phyloP scores from a whole-genome alignment of 2,888 invertebrate species.

The Ceramica pisi region DNA sequence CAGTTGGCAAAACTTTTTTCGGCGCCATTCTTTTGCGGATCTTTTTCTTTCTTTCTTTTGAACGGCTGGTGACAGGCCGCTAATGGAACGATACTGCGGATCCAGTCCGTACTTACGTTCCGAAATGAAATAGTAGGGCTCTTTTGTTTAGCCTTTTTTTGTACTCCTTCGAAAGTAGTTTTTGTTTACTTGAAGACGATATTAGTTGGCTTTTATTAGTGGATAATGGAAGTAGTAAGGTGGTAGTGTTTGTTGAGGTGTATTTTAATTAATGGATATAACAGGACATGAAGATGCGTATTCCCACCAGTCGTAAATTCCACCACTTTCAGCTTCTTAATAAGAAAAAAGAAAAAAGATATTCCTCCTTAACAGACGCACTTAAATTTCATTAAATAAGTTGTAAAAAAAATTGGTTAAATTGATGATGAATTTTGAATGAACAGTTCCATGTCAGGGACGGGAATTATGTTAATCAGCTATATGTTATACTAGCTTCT shows the following conservation, averaged over 20 bases:
- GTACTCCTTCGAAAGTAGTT: constrained; percentile 53
- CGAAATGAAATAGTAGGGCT: constrained; percentile 78
- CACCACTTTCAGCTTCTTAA: no score
- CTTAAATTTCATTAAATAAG: no score
- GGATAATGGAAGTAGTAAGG: neutral
- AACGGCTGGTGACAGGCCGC: constrained; percentile 82
- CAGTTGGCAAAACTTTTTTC: constrained; percentile 67
- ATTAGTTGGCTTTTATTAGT: constrained; percentile 46
- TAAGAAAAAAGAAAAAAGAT: no score
- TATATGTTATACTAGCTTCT: no score
- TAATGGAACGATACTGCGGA: constrained; percentile 85
- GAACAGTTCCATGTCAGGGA: no score
- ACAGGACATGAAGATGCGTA: no score
- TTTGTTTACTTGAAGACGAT: constrained; percentile 57
- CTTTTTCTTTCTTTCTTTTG: constrained; percentile 76
- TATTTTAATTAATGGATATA: neutral
- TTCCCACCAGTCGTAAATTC: no score
- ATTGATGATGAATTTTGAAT: no score
- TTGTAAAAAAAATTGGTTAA: no score
- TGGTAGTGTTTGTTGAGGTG: neutral
- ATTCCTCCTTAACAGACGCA: no score
- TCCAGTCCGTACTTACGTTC: constrained; percentile 75
- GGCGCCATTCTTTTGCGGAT: constrained; percentile 66
- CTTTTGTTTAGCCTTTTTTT: constrained; percentile 72
- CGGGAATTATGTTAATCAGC: no score